phyloP scores from a whole-genome alignment of 2,113 vertebrate species.

The Anolis carolinensis region DNA sequence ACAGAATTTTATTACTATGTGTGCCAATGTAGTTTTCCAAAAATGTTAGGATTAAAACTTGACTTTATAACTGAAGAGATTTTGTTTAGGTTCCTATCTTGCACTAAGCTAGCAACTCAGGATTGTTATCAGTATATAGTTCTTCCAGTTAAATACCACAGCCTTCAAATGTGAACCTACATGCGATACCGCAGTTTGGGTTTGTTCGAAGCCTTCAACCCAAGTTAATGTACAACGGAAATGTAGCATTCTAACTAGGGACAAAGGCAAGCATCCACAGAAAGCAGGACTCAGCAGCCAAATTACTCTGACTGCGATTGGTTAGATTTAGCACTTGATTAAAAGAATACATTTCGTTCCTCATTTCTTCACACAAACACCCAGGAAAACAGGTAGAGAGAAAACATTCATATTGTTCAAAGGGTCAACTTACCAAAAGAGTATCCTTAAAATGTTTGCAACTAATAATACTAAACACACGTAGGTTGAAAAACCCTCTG shows the following conservation, averaged over 20 bases:
- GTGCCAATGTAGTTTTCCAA: neutral
- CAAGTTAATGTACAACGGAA: neutral
- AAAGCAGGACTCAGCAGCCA: neutral
- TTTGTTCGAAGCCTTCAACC: neutral
- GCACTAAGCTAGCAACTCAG: neutral
- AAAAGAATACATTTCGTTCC: neutral
- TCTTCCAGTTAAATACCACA: neutral
- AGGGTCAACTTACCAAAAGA: conserved; percentile 86
- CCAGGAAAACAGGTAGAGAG: fast-evolving
- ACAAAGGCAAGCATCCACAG: neutral
- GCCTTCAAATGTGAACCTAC: neutral
- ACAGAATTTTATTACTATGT: neutral
- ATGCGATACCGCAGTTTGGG: neutral
- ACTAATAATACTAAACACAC: conserved; percentile 93
- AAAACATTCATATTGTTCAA: fast-evolving
- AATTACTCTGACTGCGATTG: neutral
- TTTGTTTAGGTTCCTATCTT: neutral
- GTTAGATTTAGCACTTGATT: fast-evolving
- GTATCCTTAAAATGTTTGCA: conserved; percentile 92
- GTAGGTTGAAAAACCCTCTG: conserved; percentile 93
- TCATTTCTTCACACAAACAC: neutral
- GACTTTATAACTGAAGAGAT: neutral
- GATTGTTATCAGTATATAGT: neutral
- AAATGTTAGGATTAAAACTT: neutral
- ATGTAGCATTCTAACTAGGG: neutral